phyloP scores from a whole-genome alignment of 1,140 invertebrate genomes.

The Mamestra configurata region DNA sequence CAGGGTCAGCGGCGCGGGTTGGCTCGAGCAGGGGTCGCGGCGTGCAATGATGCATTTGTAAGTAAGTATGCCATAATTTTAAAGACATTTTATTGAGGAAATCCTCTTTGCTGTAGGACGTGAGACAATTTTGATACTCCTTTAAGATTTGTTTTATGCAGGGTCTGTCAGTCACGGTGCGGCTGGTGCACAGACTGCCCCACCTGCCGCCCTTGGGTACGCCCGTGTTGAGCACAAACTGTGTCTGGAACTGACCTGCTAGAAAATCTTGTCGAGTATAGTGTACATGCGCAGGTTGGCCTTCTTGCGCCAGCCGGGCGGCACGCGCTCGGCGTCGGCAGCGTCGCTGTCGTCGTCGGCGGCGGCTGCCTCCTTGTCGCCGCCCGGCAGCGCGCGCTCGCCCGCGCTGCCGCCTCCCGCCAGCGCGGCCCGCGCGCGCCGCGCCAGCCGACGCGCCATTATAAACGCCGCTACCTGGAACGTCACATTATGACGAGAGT shows the following conservation, averaged over 20 bases:
- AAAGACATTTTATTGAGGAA: too few relatives aligned
- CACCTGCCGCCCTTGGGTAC: too few relatives aligned
- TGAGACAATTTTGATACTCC: too few relatives aligned
- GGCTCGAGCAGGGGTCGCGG: too few relatives aligned
- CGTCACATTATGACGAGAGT: neutral
- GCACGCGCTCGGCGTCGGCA: conserved; percentile 59
- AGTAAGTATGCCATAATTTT: too few relatives aligned
- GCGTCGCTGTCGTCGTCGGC: conserved; percentile 71
- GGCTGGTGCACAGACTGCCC: too few relatives aligned
- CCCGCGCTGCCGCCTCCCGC: conserved; percentile 60
- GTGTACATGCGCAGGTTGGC: conserved; percentile 83
- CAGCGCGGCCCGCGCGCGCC: conserved; percentile 54
- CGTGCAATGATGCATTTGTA: too few relatives aligned
- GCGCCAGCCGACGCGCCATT: conserved; percentile 71
- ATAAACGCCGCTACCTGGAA: conserved; percentile 72
- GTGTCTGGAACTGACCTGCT: conserved; percentile 69
- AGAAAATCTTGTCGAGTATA: conserved; percentile 85
- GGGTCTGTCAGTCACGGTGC: too few relatives aligned
- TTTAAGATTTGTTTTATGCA: too few relatives aligned
- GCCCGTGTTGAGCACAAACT: too few relatives aligned
- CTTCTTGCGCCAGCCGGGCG: conserved; percentile 76
- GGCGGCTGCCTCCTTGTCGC: conserved; percentile 51
- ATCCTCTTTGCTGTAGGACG: too few relatives aligned
- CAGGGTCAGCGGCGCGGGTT: too few relatives aligned
- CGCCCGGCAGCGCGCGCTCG: conserved; percentile 4